Conservation (phyloP, 2,888 invertebrate genomes). For the Xylota segnis region DNA sequence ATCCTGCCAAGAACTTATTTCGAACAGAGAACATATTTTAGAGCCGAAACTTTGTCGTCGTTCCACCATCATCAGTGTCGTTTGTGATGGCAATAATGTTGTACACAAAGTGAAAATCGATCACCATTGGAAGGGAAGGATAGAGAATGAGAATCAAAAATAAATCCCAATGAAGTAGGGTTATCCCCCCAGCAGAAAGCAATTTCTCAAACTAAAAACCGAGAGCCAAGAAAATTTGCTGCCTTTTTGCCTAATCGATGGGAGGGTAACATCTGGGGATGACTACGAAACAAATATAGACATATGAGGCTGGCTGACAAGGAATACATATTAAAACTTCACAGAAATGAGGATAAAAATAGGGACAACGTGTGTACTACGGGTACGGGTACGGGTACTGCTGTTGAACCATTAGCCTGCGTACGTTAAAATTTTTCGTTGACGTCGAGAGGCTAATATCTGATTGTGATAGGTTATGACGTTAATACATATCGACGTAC, state of each 20-base stretch:
- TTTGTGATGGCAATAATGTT: slow-evolving; percentile 16
- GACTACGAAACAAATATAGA: slow-evolving; percentile 15
- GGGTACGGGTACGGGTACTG: background rate
- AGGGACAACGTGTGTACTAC: slow-evolving; percentile 6
- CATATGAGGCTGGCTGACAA: slow-evolving; percentile 7
- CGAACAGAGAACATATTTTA: background rate
- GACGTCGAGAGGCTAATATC: slow-evolving; percentile 2
- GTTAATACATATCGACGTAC: background rate
- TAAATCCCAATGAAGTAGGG: background rate
- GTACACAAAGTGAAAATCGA: slow-evolving; percentile 15
- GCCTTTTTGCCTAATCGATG: background rate
- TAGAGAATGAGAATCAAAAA: background rate
- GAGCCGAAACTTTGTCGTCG: slow-evolving; percentile 7
- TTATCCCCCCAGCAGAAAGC: background rate
- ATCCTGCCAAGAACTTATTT: background rate
- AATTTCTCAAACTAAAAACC: slow-evolving; percentile 19
- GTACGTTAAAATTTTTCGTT: slow-evolving; percentile 1
- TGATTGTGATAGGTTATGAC: slow-evolving; percentile 13
- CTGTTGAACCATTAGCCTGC: slow-evolving; percentile 10
- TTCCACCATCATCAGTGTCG: slow-evolving; percentile 1
- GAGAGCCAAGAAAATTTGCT: background rate
- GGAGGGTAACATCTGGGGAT: slow-evolving; percentile 20
- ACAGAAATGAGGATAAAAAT: background rate
- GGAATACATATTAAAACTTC: slow-evolving; percentile 23
- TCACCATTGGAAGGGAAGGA: background rate